These are phyloP conservation scores for Limnothrissa miodon DNA, from an alignment of 2,113 vertebrate genomes.

Conservation along the genomic window DNA sequence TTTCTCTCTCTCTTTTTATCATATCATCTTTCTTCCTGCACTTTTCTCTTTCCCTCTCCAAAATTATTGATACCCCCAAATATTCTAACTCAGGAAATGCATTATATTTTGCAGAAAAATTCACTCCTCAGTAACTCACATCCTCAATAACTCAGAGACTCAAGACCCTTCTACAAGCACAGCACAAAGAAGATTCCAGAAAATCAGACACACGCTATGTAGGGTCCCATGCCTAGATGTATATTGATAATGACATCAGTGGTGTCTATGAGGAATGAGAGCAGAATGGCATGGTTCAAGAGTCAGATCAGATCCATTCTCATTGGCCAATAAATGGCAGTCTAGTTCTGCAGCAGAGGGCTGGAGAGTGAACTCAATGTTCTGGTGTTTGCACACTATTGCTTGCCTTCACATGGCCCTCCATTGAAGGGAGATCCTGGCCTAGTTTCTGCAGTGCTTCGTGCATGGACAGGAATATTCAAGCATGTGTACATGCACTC, in stretches of 20 bases:
- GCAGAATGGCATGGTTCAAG: slow-evolving; percentile 38
- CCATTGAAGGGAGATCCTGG: background rate
- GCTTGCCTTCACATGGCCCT: background rate
- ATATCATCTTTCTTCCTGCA: background rate
- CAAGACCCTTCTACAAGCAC: background rate
- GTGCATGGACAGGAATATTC: background rate
- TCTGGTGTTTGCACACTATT: background rate
- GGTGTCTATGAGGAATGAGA: slow-evolving; percentile 33
- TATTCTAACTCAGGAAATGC: too few relatives aligned
- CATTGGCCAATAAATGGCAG: slow-evolving; percentile 29
- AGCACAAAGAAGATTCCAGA: background rate
- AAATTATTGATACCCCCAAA: too few relatives aligned
- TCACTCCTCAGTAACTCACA: background rate
- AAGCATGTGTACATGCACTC: background rate
- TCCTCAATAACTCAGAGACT: background rate
- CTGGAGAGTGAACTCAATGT: slow-evolving; percentile 5
- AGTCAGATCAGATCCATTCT: slow-evolving; percentile 32
- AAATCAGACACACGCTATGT: background rate
- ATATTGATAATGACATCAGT: slow-evolving; percentile 41
- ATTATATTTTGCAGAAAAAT: background rate
- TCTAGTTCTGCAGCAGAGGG: slow-evolving; percentile 28
- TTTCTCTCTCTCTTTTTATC: background rate
- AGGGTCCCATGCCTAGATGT: background rate
- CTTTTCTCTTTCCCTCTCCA: too few relatives aligned
- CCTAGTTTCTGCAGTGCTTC: background rate